These are phyloP conservation scores for Hofmannophila pseudospretella DNA, from an alignment of 2,888 invertebrate species.

Conservation along the genomic window DNA sequence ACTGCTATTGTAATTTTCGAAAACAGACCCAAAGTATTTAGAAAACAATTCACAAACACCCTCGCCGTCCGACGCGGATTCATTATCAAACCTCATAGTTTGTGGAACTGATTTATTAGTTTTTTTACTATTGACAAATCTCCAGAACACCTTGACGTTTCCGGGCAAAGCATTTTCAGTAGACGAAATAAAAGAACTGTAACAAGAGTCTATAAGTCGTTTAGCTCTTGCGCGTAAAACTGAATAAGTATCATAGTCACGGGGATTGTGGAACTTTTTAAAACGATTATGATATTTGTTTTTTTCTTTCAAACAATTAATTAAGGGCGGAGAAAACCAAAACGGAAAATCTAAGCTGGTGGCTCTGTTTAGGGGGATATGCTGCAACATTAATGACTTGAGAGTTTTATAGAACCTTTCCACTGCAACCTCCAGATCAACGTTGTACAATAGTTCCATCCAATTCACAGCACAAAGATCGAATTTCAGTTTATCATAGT, in stretches of 20 bases:
- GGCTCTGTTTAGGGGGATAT: too few species aligned
- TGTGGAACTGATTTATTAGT: neutral
- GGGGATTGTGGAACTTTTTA: slow-evolving; percentile 11
- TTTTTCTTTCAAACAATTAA: slow-evolving; percentile 10
- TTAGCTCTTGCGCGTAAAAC: slow-evolving; percentile 9
- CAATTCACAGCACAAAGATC: slow-evolving; percentile 3
- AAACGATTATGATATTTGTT: slow-evolving; percentile 9
- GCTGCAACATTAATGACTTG: slow-evolving; percentile 1
- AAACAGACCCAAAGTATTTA: slow-evolving; percentile 11
- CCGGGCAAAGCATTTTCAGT: slow-evolving; percentile 4
- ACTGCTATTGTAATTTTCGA: too few species aligned
- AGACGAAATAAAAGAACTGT: slow-evolving; percentile 3
- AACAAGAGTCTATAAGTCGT: slow-evolving; percentile 2
- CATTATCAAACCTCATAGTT: slow-evolving; percentile 1
- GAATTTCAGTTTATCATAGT: slow-evolving; percentile 1
- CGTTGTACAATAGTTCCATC: slow-evolving; percentile 1
- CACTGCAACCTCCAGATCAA: slow-evolving; percentile 3
- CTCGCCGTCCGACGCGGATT: slow-evolving; percentile 1
- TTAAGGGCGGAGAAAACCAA: slow-evolving; percentile 10
- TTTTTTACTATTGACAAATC: slow-evolving; percentile 9
- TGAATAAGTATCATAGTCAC: slow-evolving; percentile 12
- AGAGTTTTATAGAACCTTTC: too few species aligned
- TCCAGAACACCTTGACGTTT: slow-evolving; percentile 10
- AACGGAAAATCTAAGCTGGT: slow-evolving; percentile 9
- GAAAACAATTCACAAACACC: slow-evolving; percentile 13